Evolutionary conservation across 2,888 invertebrate genomes (phyloP).

Genomic region (Oligia strigilis): DNA sequence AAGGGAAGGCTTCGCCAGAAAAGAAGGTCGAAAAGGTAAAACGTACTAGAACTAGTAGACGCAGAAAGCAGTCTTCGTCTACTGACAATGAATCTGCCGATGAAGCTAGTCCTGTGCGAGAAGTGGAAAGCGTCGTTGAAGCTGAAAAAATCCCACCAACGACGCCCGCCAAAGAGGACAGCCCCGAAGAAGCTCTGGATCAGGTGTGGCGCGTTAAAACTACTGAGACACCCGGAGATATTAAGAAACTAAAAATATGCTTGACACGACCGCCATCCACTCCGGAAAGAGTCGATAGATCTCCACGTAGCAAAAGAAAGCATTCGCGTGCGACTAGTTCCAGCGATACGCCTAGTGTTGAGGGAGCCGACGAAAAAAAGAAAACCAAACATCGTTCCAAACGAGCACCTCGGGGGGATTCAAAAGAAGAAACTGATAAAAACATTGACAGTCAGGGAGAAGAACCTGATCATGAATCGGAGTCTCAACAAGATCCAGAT

Average conservation of each 20-base stretch:
- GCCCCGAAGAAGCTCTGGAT: conserved; percentile 83
- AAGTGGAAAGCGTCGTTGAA: conserved; percentile 72
- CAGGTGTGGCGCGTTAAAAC: conserved; percentile 90
- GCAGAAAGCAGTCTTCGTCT: conserved; percentile 90
- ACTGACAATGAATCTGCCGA: conserved; percentile 88
- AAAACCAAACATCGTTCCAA: conserved; percentile 84
- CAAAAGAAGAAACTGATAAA: conserved; percentile 82
- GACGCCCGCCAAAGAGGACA: conserved; percentile 79
- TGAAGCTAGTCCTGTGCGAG: conserved; percentile 78
- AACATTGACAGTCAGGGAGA: conserved; percentile 81
- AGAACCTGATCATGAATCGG: conserved; percentile 73
- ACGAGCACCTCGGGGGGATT: conserved; percentile 79
- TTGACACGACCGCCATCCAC: conserved; percentile 90
- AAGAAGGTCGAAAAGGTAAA: conserved; percentile 90
- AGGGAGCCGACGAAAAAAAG: conserved; percentile 86
- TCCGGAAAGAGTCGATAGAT: conserved; percentile 88
- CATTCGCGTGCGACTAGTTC: conserved; percentile 88
- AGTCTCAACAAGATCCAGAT: conserved; percentile 61
- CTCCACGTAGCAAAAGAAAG: conserved; percentile 89
- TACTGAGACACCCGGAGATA: conserved; percentile 86
- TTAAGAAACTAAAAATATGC: conserved; percentile 92
- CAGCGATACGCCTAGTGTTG: conserved; percentile 86
- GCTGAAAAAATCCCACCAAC: conserved; percentile 76
- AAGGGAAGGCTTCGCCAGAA: conserved; percentile 92
- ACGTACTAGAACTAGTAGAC: conserved; percentile 89